These are phyloP conservation scores for Fulica atra DNA, from an alignment of 2,113 vertebrate genomes.

Conservation along the genomic window DNA sequence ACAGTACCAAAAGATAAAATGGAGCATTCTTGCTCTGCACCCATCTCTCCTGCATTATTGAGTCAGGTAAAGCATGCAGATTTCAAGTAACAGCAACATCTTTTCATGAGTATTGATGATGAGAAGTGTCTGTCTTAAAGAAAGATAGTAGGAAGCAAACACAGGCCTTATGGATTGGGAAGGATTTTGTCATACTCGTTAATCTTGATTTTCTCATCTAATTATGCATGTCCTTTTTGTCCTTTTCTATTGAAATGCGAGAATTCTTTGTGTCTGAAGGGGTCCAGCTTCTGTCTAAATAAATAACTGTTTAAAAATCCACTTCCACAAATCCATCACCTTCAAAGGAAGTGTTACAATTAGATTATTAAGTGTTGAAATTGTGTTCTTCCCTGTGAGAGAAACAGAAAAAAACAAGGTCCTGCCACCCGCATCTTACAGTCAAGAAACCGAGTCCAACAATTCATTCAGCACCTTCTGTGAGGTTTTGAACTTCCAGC, in stretches of 20 bases:
- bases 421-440: neutral
- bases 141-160: neutral
- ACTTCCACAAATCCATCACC: neutral
- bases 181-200: neutral
- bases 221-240: neutral
- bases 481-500: neutral
- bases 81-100: neutral
- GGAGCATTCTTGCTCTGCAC: neutral
- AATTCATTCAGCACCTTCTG: neutral
- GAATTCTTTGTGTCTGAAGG: neutral
- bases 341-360: neutral
- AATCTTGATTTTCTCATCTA: conserved; percentile 2
- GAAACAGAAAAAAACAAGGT: neutral
- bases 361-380: neutral
- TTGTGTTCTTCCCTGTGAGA: neutral
- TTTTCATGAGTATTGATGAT: neutral
- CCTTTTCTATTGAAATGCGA: neutral
- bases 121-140: neutral
- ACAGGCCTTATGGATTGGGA: neutral
- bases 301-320: neutral
- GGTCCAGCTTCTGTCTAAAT: neutral
- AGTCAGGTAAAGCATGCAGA: neutral
- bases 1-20: neutral
- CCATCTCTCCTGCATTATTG: neutral
- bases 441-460: neutral